Evolutionary conservation across 2,113 vertebrate species (phyloP).

Genomic region (Ia io): DNA sequence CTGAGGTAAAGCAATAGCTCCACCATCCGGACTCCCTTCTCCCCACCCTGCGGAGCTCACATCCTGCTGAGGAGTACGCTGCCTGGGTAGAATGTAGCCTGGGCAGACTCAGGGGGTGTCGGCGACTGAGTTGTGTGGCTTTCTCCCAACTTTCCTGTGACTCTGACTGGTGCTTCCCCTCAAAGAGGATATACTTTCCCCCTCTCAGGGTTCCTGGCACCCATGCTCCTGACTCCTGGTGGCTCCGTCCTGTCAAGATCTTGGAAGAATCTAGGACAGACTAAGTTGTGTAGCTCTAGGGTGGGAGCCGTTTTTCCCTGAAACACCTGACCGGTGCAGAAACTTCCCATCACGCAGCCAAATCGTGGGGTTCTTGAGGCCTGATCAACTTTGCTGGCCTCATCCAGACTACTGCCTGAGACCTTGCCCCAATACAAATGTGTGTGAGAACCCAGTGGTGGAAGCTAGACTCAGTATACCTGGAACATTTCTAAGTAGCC

Average conservation of each 20-base stretch:
- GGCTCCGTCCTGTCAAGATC: neutral
- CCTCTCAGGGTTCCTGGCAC: neutral
- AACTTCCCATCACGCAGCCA: neutral
- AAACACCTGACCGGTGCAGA: neutral
- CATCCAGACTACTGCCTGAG: neutral
- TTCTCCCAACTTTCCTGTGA: neutral
- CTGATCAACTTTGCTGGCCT: neutral
- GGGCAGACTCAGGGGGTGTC: neutral
- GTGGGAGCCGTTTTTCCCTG: neutral
- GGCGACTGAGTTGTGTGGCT: neutral
- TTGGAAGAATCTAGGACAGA: neutral
- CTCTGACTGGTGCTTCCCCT: neutral
- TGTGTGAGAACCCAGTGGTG: neutral
- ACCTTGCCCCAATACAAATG: neutral
- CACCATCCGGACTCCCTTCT: neutral
- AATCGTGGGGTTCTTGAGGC: neutral
- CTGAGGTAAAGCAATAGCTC: neutral
- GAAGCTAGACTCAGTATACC: neutral
- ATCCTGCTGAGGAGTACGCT: neutral
- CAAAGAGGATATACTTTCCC: neutral
- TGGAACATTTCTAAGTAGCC: neutral
- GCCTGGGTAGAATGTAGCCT: neutral
- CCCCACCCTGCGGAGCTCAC: neutral
- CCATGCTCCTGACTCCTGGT: neutral
- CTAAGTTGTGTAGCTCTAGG: neutral